These are phyloP conservation scores for Crotalus viridis DNA, from an alignment of 2,113 vertebrate species.

Conservation along the genomic window DNA sequence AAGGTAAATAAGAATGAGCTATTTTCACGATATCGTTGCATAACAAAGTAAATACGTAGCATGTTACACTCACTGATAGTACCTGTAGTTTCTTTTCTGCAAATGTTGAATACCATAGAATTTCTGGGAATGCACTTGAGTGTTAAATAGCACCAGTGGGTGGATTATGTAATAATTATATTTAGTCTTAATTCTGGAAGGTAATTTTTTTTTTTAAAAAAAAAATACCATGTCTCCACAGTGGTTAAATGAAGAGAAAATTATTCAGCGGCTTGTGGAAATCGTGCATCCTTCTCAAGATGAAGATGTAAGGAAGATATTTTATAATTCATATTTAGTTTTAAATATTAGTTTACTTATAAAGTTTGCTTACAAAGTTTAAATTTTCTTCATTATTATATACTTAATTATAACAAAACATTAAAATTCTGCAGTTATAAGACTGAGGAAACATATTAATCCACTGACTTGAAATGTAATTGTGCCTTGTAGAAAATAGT, in stretches of 20 bases:
- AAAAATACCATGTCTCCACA: conserved; percentile 58
- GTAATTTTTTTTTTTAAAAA: not conserved
- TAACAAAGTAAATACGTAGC: not conserved
- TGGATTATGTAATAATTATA: not conserved
- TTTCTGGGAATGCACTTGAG: not conserved
- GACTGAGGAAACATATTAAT: not conserved
- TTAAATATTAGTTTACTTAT: not conserved
- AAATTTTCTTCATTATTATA: not conserved
- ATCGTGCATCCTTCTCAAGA: conserved; percentile 95
- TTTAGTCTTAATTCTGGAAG: not conserved
- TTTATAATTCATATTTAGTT: not conserved
- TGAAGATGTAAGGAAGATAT: conserved; percentile 88
- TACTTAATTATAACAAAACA: not conserved
- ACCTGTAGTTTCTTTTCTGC: not conserved
- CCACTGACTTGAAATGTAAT: not conserved
- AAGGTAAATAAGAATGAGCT: not conserved
- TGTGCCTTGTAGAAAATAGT: not conserved
- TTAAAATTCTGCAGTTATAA: not conserved
- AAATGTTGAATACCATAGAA: not conserved
- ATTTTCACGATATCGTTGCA: not conserved
- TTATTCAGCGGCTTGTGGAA: conserved; percentile 95
- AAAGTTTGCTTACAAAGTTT: fast-evolving
- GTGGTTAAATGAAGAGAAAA: conserved; percentile 97
- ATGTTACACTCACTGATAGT: not conserved
- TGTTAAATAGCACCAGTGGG: not conserved